Evolutionary conservation across 1,140 invertebrate species (phyloP).

Genomic region (Trichonephila clavata): DNA sequence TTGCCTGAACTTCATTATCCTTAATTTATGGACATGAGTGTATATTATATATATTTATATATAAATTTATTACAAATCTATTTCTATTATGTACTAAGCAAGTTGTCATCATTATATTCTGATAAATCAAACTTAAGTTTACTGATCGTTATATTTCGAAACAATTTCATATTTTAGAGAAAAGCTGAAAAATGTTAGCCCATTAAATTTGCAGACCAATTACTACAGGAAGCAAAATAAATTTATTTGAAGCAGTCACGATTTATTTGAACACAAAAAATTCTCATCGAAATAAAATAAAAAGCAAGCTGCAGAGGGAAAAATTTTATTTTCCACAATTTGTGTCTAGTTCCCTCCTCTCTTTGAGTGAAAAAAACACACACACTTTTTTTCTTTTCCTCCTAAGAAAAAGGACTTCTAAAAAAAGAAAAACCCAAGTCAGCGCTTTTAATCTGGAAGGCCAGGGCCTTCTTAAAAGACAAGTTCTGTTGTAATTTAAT

Average conservation of each 20-base stretch:
- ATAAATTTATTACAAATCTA: too few relatives aligned
- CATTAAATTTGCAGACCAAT: too few relatives aligned
- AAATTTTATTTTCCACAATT: constrained; percentile 22
- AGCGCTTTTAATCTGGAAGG: constrained; percentile 23
- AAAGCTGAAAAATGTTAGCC: too few relatives aligned
- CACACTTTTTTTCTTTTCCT: not conserved
- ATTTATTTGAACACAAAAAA: not conserved
- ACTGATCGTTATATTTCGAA: too few relatives aligned
- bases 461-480: constrained; percentile 29
- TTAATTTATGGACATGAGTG: too few relatives aligned
- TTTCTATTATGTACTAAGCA: too few relatives aligned
- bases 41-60: too few relatives aligned
- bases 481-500: constrained; percentile 70
- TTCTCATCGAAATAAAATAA: not conserved
- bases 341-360: not conserved
- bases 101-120: too few relatives aligned
- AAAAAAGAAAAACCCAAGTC: not conserved
- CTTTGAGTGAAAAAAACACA: not conserved
- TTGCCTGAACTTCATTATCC: too few relatives aligned
- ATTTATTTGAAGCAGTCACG: not conserved
- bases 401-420: not conserved
- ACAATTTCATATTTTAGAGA: too few relatives aligned
- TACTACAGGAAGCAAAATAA: not conserved
- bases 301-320: not conserved
- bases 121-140: too few relatives aligned